Evolutionary conservation across 2,113 vertebrate genomes (phyloP).

Genomic region (Suricata suricatta): DNA sequence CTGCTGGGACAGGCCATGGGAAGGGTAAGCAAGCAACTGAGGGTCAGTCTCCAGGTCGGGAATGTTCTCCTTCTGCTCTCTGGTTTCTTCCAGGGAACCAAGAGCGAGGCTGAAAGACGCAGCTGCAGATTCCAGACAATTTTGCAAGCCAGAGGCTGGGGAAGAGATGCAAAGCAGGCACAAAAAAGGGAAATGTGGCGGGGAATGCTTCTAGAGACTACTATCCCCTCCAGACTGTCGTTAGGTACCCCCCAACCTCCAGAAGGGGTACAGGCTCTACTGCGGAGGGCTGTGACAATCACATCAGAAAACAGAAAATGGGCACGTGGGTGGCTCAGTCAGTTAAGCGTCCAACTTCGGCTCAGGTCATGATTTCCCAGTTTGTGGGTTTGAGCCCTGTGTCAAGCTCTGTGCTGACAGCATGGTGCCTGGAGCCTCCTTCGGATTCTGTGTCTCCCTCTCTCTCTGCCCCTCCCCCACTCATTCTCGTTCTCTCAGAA

Average conservation of each 20-base stretch:
- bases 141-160: neutral
- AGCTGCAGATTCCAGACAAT: neutral
- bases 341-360: too few relatives aligned
- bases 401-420: too few relatives aligned
- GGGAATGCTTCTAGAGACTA: neutral
- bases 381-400: too few relatives aligned
- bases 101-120: constrained; percentile 62
- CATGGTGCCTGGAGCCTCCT: too few relatives aligned
- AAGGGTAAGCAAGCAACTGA: neutral
- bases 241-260: too few relatives aligned
- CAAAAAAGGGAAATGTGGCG: neutral
- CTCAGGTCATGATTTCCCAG: too few relatives aligned
- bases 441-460: too few relatives aligned
- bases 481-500: too few relatives aligned
- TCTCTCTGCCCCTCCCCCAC: too few relatives aligned
- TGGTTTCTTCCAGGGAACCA: constrained; percentile 65
- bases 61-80: constrained; percentile 20
- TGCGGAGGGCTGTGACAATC: neutral
- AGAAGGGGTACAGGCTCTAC: neutral
- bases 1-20: neutral
- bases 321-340: too few relatives aligned
- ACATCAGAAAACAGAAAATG: neutral
- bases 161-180: neutral
- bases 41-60: neutral
- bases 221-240: neutral